Base-by-base conservation (phyloP, 2,888 invertebrate species). In the Elegia similella region DNA sequence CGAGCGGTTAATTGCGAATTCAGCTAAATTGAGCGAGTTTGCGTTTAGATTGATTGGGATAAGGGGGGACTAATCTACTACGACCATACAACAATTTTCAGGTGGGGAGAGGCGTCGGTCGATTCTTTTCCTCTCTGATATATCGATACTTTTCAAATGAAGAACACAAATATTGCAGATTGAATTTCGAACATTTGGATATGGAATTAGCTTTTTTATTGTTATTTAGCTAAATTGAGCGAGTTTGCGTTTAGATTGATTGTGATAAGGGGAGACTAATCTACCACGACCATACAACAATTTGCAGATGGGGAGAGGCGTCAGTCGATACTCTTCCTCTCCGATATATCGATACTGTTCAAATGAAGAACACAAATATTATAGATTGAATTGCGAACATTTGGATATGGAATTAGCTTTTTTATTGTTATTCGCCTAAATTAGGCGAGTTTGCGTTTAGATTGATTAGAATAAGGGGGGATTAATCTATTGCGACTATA, bases 191-290 rank as follows among this genome's bases (percentile, higher is more conserved):
- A n/a, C n/a, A n/a, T n/a, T n/a, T n/a, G n/a, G n/a, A n/a, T n/a
- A n/a, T n/a, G n/a, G n/a, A n/a, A n/a, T n/a, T n/a, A n/a, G n/a
- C n/a, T n/a, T n/a, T n/a, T n/a, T n/a, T n/a, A n/a, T n/a, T n/a
- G n/a, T n/a, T n/a, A 80, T 82, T 80, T 76, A 80, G 80, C 80
- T 75, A 76, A 82, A 83, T 84, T 84, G 82, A 85, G 74, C 75
- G 78, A 80, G 80, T 82, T 83, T 74, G 74, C 76, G 75, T 80
- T 70, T 76, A 76, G 80, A 84, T 82, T 86, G 86, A 86, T 86
- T 84, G 79, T 75, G 74, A 74, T 75, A 79, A 79, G 73, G 62
- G 66, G 66, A 58, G 58, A 72, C 69, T 82, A 81, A 84, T 82
- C 78, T 70, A 70, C 67, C 55, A 70, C 77, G 75, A 75, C 76